phyloP scores from a whole-genome alignment of 2,113 vertebrate species.

The Ahaetulla prasina region DNA sequence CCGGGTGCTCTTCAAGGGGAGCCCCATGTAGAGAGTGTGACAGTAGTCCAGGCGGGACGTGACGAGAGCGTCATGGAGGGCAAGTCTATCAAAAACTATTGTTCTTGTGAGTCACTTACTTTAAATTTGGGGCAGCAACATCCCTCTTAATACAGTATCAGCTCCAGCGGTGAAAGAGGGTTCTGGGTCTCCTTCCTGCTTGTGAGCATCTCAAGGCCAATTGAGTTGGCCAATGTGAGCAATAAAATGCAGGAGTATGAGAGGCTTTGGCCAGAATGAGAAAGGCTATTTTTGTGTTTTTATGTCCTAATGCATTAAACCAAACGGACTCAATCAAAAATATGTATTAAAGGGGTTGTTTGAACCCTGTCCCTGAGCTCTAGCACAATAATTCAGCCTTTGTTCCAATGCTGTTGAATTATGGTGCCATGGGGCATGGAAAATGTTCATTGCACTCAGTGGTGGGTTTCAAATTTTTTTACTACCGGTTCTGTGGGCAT shows the following conservation, averaged over 20 bases:
- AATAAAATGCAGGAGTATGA: not conserved
- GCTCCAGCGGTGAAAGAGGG: not conserved
- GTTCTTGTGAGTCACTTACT: not conserved
- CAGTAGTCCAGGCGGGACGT: too few relatives aligned
- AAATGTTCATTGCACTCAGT: not conserved
- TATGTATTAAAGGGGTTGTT: not conserved
- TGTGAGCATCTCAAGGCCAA: not conserved
- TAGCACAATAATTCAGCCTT: not conserved
- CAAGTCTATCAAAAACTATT: not conserved
- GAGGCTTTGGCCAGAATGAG: not conserved
- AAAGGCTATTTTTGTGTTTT: not conserved
- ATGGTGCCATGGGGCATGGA: not conserved
- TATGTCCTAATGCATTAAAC: not conserved
- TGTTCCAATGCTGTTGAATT: not conserved
- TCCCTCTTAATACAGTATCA: not conserved
- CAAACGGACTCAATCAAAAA: not conserved
- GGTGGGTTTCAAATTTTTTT: too few relatives aligned
- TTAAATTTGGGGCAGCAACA: not conserved
- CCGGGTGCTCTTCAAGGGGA: too few relatives aligned
- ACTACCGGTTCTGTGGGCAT: too few relatives aligned
- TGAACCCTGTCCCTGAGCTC: not conserved
- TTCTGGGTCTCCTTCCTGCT: not conserved
- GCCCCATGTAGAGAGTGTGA: too few relatives aligned
- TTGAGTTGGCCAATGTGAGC: not conserved
- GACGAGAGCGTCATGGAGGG: too few relatives aligned